Base-by-base conservation (phyloP, 1,140 invertebrate species). In the Drosophila kurseongensis region DNA sequence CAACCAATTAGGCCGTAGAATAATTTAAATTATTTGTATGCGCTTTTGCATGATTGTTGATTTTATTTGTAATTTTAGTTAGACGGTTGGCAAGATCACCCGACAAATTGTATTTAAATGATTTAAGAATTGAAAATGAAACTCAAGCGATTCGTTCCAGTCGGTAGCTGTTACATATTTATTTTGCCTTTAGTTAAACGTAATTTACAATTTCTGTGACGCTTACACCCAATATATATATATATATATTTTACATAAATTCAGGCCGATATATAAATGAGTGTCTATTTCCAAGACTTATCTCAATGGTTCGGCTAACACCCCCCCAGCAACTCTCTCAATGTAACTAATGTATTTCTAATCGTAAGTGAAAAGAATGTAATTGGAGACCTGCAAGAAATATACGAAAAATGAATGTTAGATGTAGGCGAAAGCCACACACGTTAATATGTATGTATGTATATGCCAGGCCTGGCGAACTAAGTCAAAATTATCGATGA, bases 21-120 rank as follows among this genome's bases (percentile, higher is more conserved):
- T 45, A 86, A 73, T 73, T 76, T 66, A 71, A 80, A 68, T 75
- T 81, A 62, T 67, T 80, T 77, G 45, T 71, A 60, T 47, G 75
- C 69, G 61, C 47, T 83, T 69, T 62, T 59, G 59, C 65, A 75
- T 58, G 29, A 76, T 79, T 84, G 80, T 84, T 84, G 65, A 84
- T 38, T 51, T 85, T 68, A 68, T 76, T 76, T 54, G 14, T 80
- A 73, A 76, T 71, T 83, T 79, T 54, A 71, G 59, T 84, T 75
- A 63, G 63, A 76, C 47, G 38, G 18, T 27, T 50, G 36, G 48
- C 5, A n/a, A 14, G 12, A 5, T 10, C n/a, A 16, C 29, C 38
- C 41, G 18, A 4, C 10, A 36, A 58, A 23, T 38, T 66, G 62
- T 66, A 66, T 66, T 66, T 69, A 57, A 63, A 71, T 48, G 23